These are phyloP conservation scores for Luperina nickerlii DNA, from an alignment of 2,888 invertebrate species.

Conservation along the genomic window DNA sequence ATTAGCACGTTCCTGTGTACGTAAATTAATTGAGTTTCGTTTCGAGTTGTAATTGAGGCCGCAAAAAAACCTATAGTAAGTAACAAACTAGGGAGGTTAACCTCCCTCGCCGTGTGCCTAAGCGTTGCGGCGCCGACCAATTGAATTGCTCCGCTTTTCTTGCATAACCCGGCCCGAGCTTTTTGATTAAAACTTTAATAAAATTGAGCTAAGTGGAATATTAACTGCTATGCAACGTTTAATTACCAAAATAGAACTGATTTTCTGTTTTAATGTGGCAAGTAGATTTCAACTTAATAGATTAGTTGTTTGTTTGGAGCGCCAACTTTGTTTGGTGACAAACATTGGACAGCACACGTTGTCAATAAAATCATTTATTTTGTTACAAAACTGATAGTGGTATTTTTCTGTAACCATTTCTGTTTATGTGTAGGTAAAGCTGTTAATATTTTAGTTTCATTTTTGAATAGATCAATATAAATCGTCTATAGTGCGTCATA, in stretches of 20 bases:
- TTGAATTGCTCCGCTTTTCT: constrained; percentile 72
- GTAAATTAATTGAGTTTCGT: constrained; percentile 49
- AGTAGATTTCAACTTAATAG: constrained; percentile 36
- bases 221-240: constrained; percentile 64
- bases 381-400: not conserved
- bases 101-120: constrained; percentile 54
- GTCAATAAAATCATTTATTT: constrained; percentile 8
- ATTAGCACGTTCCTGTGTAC: constrained; percentile 48
- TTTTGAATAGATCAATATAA: not conserved
- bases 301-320: constrained; percentile 35
- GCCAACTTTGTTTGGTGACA: constrained; percentile 17
- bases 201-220: constrained; percentile 68
- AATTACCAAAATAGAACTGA: constrained; percentile 62
- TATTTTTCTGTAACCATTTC: not conserved
- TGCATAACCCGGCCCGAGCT: constrained; percentile 64
- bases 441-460: constrained; percentile 9
- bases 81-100: constrained; percentile 61
- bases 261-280: constrained; percentile 46
- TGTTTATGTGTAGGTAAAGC: not conserved
- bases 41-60: constrained; percentile 61
- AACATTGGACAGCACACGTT: constrained; percentile 12
- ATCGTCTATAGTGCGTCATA: constrained; percentile 10
- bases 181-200: constrained; percentile 75
- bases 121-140: constrained; percentile 65
- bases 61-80: constrained; percentile 58